Evolutionary conservation across 2,797 vertebrate species (phyloP).

Genomic region (Sebastolobus alascanus): DNA sequence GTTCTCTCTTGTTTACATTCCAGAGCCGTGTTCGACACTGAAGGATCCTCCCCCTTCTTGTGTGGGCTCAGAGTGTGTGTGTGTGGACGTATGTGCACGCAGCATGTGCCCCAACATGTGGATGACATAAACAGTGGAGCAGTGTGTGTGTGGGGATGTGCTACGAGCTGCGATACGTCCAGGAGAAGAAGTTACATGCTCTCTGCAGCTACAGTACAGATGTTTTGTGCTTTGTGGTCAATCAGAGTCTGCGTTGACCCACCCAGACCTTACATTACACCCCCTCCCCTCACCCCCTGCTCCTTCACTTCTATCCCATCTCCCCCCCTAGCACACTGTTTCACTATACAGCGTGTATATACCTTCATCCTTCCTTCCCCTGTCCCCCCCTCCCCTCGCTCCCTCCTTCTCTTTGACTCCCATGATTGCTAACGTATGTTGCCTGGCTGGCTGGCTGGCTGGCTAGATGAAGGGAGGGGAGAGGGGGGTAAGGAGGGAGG

Average conservation of each 20-base stretch:
- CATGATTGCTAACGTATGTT: slow-evolving; percentile 82
- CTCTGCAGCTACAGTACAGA: slow-evolving; percentile 42
- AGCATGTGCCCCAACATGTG: slow-evolving; percentile 73
- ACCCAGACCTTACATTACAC: slow-evolving; percentile 32
- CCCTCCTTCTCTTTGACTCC: slow-evolving; percentile 72
- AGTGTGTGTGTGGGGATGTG: slow-evolving; percentile 34
- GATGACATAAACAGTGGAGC: slow-evolving; percentile 72
- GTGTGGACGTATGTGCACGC: slow-evolving; percentile 22
- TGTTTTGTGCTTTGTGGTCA: slow-evolving; percentile 35
- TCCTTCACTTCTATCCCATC: background rate
- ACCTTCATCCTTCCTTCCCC: slow-evolving; percentile 49
- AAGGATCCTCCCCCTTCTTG: slow-evolving; percentile 80
- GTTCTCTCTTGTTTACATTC: slow-evolving; percentile 83
- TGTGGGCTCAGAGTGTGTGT: slow-evolving; percentile 72
- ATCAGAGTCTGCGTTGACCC: slow-evolving; percentile 30
- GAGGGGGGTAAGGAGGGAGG: slow-evolving; percentile 5
- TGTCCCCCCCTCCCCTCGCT: slow-evolving; percentile 22
- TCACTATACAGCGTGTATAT: slow-evolving; percentile 48
- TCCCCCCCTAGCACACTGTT: slow-evolving; percentile 24
- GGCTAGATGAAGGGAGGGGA: slow-evolving; percentile 10
- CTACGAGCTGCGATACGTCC: background rate
- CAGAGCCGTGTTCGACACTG: slow-evolving; percentile 76
- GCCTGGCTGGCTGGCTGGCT: slow-evolving; percentile 61
- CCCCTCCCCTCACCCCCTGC: background rate
- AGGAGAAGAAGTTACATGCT: slow-evolving; percentile 11